Conservation (phyloP, 1,140 invertebrate species). For the Oncopeltus fasciatus region DNA sequence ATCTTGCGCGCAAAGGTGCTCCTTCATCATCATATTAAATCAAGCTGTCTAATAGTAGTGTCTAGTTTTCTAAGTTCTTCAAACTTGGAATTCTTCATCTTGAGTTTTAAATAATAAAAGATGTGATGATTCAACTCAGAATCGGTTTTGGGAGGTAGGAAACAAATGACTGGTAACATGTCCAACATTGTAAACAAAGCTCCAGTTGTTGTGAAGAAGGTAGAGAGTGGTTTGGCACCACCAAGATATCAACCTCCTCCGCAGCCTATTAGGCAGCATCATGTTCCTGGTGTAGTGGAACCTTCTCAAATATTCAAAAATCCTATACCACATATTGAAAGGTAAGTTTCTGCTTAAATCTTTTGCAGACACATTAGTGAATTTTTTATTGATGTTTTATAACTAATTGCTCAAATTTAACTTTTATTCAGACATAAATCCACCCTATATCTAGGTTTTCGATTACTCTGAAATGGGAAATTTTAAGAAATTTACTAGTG, state of each 20-base stretch:
- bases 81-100: background rate
- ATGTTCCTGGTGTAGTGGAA: constrained; percentile 2
- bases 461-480: too few relatives aligned
- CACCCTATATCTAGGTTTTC: too few relatives aligned
- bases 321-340: constrained; percentile 12
- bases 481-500: too few relatives aligned
- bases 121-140: background rate
- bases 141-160: background rate
- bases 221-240: constrained; percentile 9
- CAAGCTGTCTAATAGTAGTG: too few relatives aligned
- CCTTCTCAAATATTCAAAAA: background rate
- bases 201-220: constrained; percentile 18
- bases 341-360: background rate
- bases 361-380: too few relatives aligned
- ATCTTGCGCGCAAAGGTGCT: too few relatives aligned
- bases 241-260: constrained; percentile 1
- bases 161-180: constrained; percentile 12
- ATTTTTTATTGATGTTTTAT: too few relatives aligned
- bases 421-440: too few relatives aligned
- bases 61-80: too few relatives aligned
- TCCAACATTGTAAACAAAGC: constrained; percentile 18
- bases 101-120: too few relatives aligned
- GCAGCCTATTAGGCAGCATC: background rate
- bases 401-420: too few relatives aligned
- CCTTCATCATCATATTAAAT: too few relatives aligned